Conservation (phyloP, 2,797 vertebrate genomes). For the Sternotherus odoratus region DNA sequence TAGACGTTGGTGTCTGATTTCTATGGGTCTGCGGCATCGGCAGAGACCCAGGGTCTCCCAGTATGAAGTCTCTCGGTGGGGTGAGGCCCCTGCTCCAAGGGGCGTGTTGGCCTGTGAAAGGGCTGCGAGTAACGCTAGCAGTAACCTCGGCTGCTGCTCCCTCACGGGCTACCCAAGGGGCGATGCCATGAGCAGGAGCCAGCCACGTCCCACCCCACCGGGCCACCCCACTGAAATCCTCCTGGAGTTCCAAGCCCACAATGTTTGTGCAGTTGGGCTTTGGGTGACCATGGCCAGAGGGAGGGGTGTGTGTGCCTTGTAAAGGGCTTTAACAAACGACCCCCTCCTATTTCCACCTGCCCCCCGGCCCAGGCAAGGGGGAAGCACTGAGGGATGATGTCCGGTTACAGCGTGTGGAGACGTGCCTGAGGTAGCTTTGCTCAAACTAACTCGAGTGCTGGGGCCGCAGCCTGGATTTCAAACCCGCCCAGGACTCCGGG, state of each 20-base stretch:
- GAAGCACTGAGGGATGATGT: neutral
- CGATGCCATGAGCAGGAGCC: neutral
- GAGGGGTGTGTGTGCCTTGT: neutral
- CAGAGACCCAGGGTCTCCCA: neutral
- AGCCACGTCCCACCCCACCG: neutral
- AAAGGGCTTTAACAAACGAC: neutral
- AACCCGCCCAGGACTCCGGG: neutral
- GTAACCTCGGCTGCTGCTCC: neutral
- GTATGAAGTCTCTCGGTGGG: neutral
- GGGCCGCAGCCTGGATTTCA: neutral
- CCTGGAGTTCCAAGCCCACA: neutral
- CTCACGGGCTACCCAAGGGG: neutral
- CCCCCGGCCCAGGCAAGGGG: neutral
- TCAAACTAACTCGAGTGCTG: no score
- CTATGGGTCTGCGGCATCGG: neutral
- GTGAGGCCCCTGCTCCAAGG: neutral
- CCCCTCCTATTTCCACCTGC: neutral
- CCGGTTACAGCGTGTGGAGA: neutral
- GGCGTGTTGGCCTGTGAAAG: neutral
- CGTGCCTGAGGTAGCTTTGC: neutral
- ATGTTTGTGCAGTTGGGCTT: neutral
- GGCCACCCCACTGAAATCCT: no score
- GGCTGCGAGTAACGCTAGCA: neutral
- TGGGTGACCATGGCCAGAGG: neutral
- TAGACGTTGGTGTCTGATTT: neutral